Evolutionary conservation across 2,113 vertebrate species (phyloP), one percentile per base, ranked within the genome.

Genomic region (Pedetes capensis): DNA sequence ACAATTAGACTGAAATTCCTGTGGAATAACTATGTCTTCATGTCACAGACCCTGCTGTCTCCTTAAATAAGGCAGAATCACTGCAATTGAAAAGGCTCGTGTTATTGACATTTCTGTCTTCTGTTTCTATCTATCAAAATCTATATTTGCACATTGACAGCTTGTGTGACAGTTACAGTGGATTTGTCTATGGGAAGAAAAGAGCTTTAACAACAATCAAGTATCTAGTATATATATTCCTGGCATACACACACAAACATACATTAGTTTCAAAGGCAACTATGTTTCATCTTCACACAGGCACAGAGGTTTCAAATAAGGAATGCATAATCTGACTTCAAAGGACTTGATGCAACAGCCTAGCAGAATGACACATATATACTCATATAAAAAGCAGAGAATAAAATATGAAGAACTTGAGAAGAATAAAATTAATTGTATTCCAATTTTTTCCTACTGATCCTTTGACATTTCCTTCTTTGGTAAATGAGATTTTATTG

Each of bases 321-420:
- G 71, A 93, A 97, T 89, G 80, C 13, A 42, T 93, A 97, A 92
- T 83, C 55, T 81, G 37, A 96, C 79, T 96, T 93, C 89, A 97
- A 93, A 96, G 71, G 27, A 87, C 49, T n/a, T 69, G 10, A 68
- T 76, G 44, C 37, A 96, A 55, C 71, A 94, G 27, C 44, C 37
- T 47, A 68, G 29, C 49, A 78, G 61, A 92, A 68, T 95, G 89
- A 63, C 80, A 95, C 83, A n/a, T 34, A 85, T 61, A 57, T 23
- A 42, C 25, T n/a, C 72, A 94, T 44, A 87, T 93, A 55, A 74
- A 93, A 93, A 94, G 47, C 53, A 93, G 29, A 93, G 5, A 51
- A 49, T 86, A 39, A 42, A 34, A 91, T 89, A 87, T 97, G 92
- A 86, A 93, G 57, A 92, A 72, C 22, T 91, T 86, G 13, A 87